Conservation (phyloP, 1,140 invertebrate genomes). For the Antheraea pernyi region DNA sequence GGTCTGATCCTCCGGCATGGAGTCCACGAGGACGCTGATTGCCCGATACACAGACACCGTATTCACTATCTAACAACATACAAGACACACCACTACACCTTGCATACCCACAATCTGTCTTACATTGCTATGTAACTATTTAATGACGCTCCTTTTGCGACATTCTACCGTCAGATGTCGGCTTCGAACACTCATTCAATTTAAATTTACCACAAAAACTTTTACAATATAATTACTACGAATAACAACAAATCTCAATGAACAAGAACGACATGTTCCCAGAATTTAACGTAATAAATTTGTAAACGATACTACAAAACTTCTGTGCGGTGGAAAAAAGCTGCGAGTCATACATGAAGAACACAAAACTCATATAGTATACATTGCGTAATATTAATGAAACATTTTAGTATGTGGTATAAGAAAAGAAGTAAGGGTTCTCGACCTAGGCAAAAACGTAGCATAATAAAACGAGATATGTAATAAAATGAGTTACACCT, state of each 20-base stretch:
- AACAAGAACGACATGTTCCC: slow-evolving; percentile 54
- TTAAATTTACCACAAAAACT: slow-evolving; percentile 22
- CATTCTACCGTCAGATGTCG: not conserved
- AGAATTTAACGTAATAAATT: slow-evolving; percentile 67
- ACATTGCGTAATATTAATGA: slow-evolving; percentile 7
- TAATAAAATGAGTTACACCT: slow-evolving; percentile 47
- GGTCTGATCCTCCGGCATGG: too few species aligned
- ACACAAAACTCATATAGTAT: not conserved
- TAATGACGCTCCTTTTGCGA: too few species aligned
- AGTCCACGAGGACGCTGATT: too few species aligned
- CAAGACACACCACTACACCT: too few species aligned
- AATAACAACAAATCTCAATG: slow-evolving; percentile 36
- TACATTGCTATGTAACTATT: too few species aligned
- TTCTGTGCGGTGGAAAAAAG: slow-evolving; percentile 57
- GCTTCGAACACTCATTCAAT: not conserved
- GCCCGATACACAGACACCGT: too few species aligned
- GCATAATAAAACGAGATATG: not conserved
- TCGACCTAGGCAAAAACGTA: not conserved
- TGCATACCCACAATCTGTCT: too few species aligned
- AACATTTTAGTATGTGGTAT: not conserved
- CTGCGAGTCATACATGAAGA: slow-evolving; percentile 4
- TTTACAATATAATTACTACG: slow-evolving; percentile 56
- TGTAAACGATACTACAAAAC: slow-evolving; percentile 75
- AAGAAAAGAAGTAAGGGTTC: slow-evolving; percentile 9
- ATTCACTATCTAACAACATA: not conserved